Base-by-base conservation (phyloP, 1,140 invertebrate genomes). In the Thaumetopoea pityocampa region DNA sequence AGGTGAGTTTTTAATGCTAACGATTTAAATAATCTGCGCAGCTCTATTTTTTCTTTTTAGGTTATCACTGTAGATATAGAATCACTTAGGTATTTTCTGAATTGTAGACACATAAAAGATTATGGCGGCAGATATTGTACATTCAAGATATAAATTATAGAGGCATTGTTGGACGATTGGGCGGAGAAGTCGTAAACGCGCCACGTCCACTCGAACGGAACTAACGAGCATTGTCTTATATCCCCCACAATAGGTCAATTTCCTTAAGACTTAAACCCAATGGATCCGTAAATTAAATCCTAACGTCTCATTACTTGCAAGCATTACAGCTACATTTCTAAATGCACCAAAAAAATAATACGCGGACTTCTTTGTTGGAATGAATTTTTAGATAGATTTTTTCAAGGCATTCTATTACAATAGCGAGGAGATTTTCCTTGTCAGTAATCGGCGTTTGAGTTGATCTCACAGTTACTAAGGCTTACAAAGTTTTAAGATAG, bases 241-340 rank as follows among this genome's bases (percentile, higher is more conserved):
- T 64, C 45, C n/a, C 64, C 65, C 63, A 77, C 69, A 81, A 81
- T 81, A 74, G 77, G 63, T 81, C 71, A 77, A 54, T 77, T 79
- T 80, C 67, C 76, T 80, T 76, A 77, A 76, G 72, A 68, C 63
- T 67, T 58, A 59, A 70, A 62, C 62, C 52, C 58, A 34, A 65
- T 59, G 63, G 55, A 67, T 51, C 67, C 70, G 64, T 80, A 77
- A 77, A 77, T 80, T 78, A 55, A 70, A 77, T 67, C 58, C 72
- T 72, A 71, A 74, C 73, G 70, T 69, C 68, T 73, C 72, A 74
- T 80, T 80, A 71, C 66, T 74, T 67, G 68, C 72, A 71, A 74
- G 58, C 59, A 33, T 38, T 29, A 52, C 45, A 63, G 68, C 72
- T 54, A 57, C 33, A 23, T 35, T 62, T 61, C 46, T 35, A 45